A percentile compares a stretch with the other conserved stretches of the same genome.
Evolutionary conservation across 2,113 vertebrate species (phyloP).

Genomic region (Psophia crepitans): DNA sequence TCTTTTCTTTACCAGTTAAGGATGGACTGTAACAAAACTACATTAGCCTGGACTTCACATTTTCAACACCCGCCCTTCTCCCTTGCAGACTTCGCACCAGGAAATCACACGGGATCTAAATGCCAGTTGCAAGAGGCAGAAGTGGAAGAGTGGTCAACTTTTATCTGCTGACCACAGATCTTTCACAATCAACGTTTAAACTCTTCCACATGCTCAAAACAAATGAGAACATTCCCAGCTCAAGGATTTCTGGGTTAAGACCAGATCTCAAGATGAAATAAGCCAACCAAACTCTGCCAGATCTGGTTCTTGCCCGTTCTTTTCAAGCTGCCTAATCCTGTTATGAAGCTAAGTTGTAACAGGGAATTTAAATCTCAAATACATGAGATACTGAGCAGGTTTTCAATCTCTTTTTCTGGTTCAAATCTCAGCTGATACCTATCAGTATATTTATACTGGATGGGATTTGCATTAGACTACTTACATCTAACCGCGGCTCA

Average conservation of each 20-base stretch:
- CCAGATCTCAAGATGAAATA: neutral
- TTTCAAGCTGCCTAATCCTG: conserved; percentile 56
- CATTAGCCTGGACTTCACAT: neutral
- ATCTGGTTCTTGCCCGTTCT: conserved; percentile 8
- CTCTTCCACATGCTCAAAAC: neutral
- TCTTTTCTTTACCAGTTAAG: conserved; percentile 1
- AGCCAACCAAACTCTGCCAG: conserved; percentile 32
- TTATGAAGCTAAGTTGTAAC: conserved; percentile 49
- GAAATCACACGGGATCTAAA: neutral
- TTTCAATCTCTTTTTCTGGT: conserved; percentile 29
- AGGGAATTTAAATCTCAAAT: conserved; percentile 51
- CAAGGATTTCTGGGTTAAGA: conserved; percentile 44
- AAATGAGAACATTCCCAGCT: neutral
- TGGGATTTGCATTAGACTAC: neutral
- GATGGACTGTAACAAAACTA: neutral
- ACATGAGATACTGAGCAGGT: neutral
- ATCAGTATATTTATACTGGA: conserved; percentile 14
- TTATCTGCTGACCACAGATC: neutral
- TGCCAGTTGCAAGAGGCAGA: neutral
- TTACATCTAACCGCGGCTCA: neutral
- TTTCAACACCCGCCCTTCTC: neutral
- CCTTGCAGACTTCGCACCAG: neutral
- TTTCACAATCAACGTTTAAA: neutral
- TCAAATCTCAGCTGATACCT: conserved; percentile 31
- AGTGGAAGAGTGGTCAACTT: neutral